phyloP scores from a whole-genome alignment of 2,888 invertebrate genomes.

The Mamestra brassicae region DNA sequence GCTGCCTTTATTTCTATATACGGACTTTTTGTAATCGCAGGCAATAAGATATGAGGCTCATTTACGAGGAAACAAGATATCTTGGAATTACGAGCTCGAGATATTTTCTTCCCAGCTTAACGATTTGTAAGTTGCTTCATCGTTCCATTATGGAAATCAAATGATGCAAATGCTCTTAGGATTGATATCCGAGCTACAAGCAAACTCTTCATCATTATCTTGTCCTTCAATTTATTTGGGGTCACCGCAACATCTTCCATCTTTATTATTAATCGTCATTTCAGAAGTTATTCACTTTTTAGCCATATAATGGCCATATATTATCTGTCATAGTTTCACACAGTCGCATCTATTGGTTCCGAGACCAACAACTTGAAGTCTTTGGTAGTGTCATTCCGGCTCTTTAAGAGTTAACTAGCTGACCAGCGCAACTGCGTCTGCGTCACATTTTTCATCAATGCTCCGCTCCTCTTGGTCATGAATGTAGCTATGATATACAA shows the following conservation, averaged over 20 bases:
- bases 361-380: not conserved
- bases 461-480: no score
- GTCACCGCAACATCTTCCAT: not conserved
- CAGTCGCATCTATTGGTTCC: not conserved
- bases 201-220: not conserved
- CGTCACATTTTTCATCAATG: no score
- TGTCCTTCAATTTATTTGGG: not conserved
- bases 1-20: constrained; percentile 42
- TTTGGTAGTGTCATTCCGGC: not conserved
- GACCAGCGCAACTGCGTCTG: no score
- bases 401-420: not conserved
- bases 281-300: not conserved
- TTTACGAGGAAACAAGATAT: constrained; percentile 30
- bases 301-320: not conserved
- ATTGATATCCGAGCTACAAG: no score
- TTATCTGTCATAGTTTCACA: not conserved
- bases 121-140: constrained; percentile 1
- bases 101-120: constrained; percentile 1
- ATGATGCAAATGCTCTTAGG: not conserved
- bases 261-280: no score
- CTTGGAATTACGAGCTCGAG: constrained; percentile 3
- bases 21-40: constrained; percentile 36
- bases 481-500: no score
- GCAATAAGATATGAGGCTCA: constrained; percentile 17
- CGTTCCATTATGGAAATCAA: not conserved